These are phyloP conservation scores for Myotis davidii DNA, from an alignment of 2,113 vertebrate genomes.

Conservation along the genomic window DNA sequence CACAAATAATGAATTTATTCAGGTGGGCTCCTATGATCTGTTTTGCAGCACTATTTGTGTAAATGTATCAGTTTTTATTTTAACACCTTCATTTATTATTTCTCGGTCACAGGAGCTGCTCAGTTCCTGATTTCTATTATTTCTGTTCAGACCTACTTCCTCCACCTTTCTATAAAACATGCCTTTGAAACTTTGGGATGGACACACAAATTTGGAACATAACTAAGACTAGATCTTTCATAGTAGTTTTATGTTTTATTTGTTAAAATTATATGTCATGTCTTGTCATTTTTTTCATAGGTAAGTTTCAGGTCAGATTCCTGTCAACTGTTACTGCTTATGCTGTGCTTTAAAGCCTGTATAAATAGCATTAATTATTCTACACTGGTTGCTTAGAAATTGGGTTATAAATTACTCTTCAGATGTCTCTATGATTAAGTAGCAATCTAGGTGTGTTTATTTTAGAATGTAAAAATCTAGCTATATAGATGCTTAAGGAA, in stretches of 20 bases:
- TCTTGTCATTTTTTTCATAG: constrained; percentile 75
- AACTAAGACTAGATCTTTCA: constrained; percentile 19
- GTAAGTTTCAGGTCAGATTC: constrained; percentile 72
- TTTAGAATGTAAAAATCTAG: constrained; percentile 12
- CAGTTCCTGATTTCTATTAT: neutral
- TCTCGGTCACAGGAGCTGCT: constrained; percentile 38
- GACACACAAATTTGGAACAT: constrained; percentile 35
- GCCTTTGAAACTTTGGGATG: constrained; percentile 42
- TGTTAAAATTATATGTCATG: constrained; percentile 72
- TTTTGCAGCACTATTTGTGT: neutral
- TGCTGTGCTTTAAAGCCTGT: constrained; percentile 47
- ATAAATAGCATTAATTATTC: constrained; percentile 13
- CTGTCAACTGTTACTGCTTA: constrained; percentile 57
- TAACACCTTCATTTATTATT: constrained; percentile 13
- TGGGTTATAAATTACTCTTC: constrained; percentile 47
- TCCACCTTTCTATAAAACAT: neutral
- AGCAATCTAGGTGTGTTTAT: neutral
- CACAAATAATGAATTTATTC: neutral
- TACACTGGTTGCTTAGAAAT: constrained; percentile 17
- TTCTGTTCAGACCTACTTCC: neutral
- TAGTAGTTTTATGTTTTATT: constrained; percentile 69
- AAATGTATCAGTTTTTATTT: neutral
- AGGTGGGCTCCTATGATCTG: neutral
- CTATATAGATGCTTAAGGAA: constrained; percentile 14
- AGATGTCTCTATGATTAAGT: neutral